These are phyloP conservation scores for Microtus richardsoni DNA, from an alignment of 2,113 vertebrate genomes.

Conservation along the genomic window DNA sequence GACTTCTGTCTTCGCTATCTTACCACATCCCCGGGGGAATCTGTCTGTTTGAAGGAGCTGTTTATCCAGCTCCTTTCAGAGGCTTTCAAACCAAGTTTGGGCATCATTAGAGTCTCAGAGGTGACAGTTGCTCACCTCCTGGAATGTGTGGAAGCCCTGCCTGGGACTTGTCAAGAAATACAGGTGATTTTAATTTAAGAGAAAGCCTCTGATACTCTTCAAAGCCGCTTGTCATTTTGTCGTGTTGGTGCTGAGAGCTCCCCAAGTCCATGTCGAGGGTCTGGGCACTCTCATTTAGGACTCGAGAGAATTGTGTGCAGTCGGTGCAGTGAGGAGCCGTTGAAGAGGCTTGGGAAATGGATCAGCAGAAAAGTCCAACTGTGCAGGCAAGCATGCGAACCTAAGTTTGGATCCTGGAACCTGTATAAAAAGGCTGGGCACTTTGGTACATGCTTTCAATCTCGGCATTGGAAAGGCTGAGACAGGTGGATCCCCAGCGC, in stretches of 20 bases:
- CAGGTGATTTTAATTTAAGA: not conserved
- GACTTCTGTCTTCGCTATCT: slow-evolving; percentile 33
- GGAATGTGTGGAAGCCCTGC: not conserved
- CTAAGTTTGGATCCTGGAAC: not conserved
- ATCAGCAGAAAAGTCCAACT: not conserved
- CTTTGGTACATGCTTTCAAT: not conserved
- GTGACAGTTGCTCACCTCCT: not conserved
- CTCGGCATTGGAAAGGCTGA: not conserved
- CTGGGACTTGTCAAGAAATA: not conserved
- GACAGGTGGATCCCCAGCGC: not conserved
- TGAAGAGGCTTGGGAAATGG: not conserved
- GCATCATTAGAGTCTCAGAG: slow-evolving; percentile 50
- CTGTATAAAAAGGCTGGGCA: not conserved
- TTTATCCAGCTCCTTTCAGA: slow-evolving; percentile 71
- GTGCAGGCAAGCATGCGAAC: no score
- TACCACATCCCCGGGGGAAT: slow-evolving; percentile 65
- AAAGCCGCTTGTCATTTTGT: not conserved
- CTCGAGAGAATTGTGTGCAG: not conserved
- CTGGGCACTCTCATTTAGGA: not conserved
- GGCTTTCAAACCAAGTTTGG: slow-evolving; percentile 71
- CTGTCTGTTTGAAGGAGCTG: slow-evolving; percentile 61
- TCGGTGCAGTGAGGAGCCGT: not conserved
- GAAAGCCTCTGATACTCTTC: not conserved
- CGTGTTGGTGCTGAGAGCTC: not conserved
- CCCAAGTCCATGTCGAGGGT: not conserved